Conservation (phyloP, 1,140 invertebrate species). For the Drosophila lacertosa region DNA sequence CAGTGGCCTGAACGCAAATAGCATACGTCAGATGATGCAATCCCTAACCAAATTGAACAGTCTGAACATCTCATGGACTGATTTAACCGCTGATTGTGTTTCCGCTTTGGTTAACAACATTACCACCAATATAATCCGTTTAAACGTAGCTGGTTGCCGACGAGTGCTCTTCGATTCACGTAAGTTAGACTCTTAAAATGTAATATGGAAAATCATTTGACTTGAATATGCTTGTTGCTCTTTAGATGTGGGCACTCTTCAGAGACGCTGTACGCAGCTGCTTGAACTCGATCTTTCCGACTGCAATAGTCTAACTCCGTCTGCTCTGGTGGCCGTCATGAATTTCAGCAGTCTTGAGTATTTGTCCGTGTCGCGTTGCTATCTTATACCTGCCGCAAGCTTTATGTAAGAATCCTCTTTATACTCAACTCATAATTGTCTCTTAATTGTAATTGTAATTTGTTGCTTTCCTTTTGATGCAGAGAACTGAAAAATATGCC, state of each 20-base stretch:
- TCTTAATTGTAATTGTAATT: too few relatives aligned
- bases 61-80: constrained; percentile 93
- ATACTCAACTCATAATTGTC: background rate
- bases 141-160: constrained; percentile 92
- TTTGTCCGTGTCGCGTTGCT: constrained; percentile 93
- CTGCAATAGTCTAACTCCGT: constrained; percentile 88
- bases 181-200: constrained; percentile 83
- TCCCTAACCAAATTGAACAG: constrained; percentile 88
- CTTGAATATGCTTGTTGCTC: background rate
- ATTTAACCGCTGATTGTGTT: constrained; percentile 87
- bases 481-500: constrained; percentile 86
- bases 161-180: constrained; percentile 90
- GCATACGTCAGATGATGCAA: constrained; percentile 87
- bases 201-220: background rate
- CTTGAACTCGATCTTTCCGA: constrained; percentile 94
- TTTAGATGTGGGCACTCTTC: constrained; percentile 88
- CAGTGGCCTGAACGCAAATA: constrained; percentile 86
- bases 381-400: constrained; percentile 88
- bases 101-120: constrained; percentile 87
- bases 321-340: constrained; percentile 86
- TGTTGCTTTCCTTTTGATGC: constrained; percentile 30
- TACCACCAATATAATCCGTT: constrained; percentile 87
- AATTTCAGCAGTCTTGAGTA: constrained; percentile 90
- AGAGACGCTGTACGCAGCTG: constrained; percentile 88
- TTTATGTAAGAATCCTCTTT: constrained; percentile 85